These are phyloP conservation scores for Tursiops truncatus DNA, from an alignment of 2,113 vertebrate genomes.

Conservation along the genomic window DNA sequence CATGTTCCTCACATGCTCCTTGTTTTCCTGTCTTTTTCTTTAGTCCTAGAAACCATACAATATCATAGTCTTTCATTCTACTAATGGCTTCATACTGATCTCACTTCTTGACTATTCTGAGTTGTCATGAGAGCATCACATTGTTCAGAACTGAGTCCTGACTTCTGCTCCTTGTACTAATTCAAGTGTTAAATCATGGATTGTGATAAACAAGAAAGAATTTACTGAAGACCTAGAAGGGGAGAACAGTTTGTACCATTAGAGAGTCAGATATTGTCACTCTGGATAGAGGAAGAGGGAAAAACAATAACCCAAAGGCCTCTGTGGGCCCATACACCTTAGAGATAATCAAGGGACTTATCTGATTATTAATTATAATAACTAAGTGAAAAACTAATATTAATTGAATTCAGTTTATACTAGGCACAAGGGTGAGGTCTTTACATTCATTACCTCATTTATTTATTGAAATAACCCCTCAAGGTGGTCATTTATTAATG, in stretches of 20 bases:
- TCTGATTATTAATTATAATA: not conserved
- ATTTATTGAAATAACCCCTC: not conserved
- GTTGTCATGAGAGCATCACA: not conserved
- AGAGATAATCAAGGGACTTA: not conserved
- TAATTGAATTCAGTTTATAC: not conserved
- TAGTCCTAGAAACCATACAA: not conserved
- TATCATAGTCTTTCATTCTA: fast-evolving
- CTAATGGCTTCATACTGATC: not conserved
- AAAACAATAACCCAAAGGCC: no score
- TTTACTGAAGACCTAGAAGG: not conserved
- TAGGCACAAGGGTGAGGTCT: not conserved
- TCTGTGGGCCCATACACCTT: not conserved
- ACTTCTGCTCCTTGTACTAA: not conserved
- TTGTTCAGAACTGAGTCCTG: not conserved
- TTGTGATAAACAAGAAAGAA: not conserved
- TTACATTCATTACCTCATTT: not conserved
- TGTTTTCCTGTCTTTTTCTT: not conserved
- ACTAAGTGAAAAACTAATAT: not conserved
- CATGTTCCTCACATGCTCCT: no score
- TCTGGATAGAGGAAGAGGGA: not conserved
- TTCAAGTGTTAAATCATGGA: not conserved
- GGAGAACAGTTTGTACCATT: not conserved
- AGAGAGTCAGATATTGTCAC: not conserved
- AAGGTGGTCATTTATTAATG: not conserved
- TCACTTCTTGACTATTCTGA: not conserved